Percentiles rank a stretch among this genome's conserved stretches.
These are phyloP conservation scores for Varecia variegata DNA, from an alignment of 2,797 vertebrate genomes.

Conservation along the genomic window DNA sequence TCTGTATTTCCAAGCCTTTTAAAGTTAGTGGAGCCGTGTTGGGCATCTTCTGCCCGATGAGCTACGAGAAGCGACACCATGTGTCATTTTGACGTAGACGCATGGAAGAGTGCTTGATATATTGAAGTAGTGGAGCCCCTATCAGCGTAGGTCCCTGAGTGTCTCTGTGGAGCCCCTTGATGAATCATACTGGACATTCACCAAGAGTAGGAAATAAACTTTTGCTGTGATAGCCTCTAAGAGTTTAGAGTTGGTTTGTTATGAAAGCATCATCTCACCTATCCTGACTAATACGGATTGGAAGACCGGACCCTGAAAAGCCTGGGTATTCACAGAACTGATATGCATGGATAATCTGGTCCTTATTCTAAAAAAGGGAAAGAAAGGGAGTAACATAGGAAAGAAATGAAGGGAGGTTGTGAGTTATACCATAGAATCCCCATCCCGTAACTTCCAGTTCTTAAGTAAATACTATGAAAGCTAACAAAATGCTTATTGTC, in stretches of 20 bases:
- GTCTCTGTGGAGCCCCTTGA: not conserved
- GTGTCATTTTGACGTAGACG: not conserved
- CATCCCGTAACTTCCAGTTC: not conserved
- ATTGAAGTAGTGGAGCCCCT: not conserved
- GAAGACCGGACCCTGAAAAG: not conserved
- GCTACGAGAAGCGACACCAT: not conserved
- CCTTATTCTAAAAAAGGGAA: constrained; percentile 10
- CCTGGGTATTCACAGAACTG: not conserved
- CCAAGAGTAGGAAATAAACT: not conserved
- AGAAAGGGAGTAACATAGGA: not conserved
- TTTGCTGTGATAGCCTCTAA: not conserved
- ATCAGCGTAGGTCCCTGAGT: not conserved
- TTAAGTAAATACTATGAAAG: not conserved
- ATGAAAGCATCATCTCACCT: not conserved
- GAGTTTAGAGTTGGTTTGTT: constrained; percentile 11
- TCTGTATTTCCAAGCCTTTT: not conserved
- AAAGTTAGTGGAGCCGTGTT: not conserved
- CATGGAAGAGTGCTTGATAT: not conserved
- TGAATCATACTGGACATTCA: not conserved
- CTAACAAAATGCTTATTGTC: not conserved
- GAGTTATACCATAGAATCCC: not conserved
- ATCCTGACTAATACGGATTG: not conserved
- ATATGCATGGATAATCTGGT: not conserved
- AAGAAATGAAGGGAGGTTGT: not conserved
- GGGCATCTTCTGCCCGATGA: not conserved